These are phyloP conservation scores for Paratilapia polleni DNA, from an alignment of 2,113 vertebrate genomes.

Conservation along the genomic window DNA sequence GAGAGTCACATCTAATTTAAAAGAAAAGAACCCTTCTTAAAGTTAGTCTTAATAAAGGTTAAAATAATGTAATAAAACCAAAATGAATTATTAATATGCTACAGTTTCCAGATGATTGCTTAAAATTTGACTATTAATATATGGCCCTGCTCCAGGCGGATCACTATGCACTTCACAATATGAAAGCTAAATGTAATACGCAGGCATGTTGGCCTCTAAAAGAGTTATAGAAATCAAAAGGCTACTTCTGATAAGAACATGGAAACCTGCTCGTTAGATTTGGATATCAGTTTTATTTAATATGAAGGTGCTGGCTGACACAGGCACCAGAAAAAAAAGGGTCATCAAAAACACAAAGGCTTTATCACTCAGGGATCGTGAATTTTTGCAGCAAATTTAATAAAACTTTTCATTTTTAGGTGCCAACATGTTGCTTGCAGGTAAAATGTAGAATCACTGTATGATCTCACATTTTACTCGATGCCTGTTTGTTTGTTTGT, in stretches of 20 bases:
- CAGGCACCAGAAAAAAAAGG: background rate
- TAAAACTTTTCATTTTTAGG: background rate
- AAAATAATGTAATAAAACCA: background rate
- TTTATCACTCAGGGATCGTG: background rate
- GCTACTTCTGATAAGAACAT: background rate
- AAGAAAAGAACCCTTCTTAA: background rate
- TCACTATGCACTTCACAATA: background rate
- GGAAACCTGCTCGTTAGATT: background rate
- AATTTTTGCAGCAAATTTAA: background rate
- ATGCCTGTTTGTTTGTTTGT: background rate
- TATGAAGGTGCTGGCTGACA: background rate
- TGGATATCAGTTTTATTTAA: background rate
- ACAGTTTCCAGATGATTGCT: background rate
- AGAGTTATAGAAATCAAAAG: too few species aligned
- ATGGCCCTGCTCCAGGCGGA: background rate
- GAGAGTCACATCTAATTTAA: background rate
- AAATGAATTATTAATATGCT: background rate
- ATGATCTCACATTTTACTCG: too few species aligned
- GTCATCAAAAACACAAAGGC: background rate
- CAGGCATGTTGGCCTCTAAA: too few species aligned
- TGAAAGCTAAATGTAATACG: too few species aligned
- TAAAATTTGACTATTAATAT: background rate
- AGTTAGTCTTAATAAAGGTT: background rate
- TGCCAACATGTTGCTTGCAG: background rate
- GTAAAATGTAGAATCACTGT: background rate